A percentile compares a stretch with the other conserved stretches of the same genome.
phyloP scores from a whole-genome alignment of 1,140 invertebrate species.

The Oncopeltus fasciatus region DNA sequence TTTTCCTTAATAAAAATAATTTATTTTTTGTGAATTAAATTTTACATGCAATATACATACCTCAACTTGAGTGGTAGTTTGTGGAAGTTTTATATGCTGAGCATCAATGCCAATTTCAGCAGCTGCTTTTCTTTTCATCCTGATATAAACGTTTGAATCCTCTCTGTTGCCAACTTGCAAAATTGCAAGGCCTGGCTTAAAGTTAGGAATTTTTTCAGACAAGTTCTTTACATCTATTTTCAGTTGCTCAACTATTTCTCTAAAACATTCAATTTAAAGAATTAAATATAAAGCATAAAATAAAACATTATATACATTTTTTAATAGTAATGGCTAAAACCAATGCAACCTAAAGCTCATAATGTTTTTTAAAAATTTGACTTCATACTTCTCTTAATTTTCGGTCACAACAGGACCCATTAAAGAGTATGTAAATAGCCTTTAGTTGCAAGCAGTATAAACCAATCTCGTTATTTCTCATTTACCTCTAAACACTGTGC shows the following conservation, averaged over 20 bases:
- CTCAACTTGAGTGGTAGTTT: constrained; percentile 69
- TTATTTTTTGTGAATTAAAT: too few species aligned
- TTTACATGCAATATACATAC: too few species aligned
- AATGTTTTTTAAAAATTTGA: not conserved
- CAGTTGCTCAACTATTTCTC: not conserved
- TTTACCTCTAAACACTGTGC: too few species aligned
- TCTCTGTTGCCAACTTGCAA: constrained; percentile 84
- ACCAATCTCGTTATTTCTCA: too few species aligned
- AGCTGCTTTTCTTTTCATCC: constrained; percentile 89
- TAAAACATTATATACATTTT: not conserved
- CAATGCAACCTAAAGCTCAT: not conserved
- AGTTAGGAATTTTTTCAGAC: constrained; percentile 27
- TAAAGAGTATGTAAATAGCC: not conserved
- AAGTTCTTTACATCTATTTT: not conserved
- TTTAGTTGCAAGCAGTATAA: not conserved
- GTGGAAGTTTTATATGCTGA: constrained; percentile 65
- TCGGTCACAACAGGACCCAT: not conserved
- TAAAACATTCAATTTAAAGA: not conserved
- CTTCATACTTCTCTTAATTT: not conserved
- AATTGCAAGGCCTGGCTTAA: constrained; percentile 62
- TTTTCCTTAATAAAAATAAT: too few species aligned
- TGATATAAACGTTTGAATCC: constrained; percentile 98
- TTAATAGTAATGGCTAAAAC: not conserved
- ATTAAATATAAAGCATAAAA: not conserved
- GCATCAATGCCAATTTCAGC: constrained; percentile 78